Base-by-base conservation (phyloP, 2,888 invertebrate species). In the Hoplodrina blanda region DNA sequence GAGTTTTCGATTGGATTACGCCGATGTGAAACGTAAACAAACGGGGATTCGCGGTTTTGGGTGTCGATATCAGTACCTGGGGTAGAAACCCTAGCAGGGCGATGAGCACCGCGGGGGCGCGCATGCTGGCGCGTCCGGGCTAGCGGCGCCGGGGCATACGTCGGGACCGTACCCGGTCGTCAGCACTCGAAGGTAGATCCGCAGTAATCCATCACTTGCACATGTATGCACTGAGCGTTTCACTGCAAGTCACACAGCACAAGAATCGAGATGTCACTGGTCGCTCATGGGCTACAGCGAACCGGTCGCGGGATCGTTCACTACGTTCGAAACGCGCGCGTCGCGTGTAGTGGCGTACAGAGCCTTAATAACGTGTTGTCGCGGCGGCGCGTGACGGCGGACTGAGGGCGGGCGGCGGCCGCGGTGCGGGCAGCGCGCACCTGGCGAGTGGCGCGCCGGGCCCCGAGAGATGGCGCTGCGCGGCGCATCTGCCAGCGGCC, bases 1-100 rank as follows among this genome's bases (percentile, higher is more conserved):
- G 85, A 83, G 82, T 85, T 86, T 88, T 87, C 85, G 87, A 81
- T 85, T 83, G 83, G 83, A 82, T 87, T 89, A 84, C 83, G 83
- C 62, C 78, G 78, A 80, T 87, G 88, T 83, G 87, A 88, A 90
- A 89, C 82, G 89, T 94, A 93, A 93, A 92, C 93, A 93, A 91
- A 90, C 89, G 75, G 90, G 92, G 91, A 89, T 91, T 92, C 89
- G 93, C 92, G 93, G 92, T 93, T 93, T 92, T 84, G 73, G 89
- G 90, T 90, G 89, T 91, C 91, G 87, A 88, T 91, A 87, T 90
- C 91, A 86, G 93, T 95, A 96, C 96, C 96, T 96, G 96, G 94
- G 96, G 96, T 87, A 96, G 95, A 93, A 96, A 95, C 95, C 95
- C 96, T 95, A 95, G 92, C 92, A 96, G 96, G 96, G 96, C 96